Conservation (phyloP, 1,140 invertebrate genomes). For the Rhyacophila brunnea region DNA sequence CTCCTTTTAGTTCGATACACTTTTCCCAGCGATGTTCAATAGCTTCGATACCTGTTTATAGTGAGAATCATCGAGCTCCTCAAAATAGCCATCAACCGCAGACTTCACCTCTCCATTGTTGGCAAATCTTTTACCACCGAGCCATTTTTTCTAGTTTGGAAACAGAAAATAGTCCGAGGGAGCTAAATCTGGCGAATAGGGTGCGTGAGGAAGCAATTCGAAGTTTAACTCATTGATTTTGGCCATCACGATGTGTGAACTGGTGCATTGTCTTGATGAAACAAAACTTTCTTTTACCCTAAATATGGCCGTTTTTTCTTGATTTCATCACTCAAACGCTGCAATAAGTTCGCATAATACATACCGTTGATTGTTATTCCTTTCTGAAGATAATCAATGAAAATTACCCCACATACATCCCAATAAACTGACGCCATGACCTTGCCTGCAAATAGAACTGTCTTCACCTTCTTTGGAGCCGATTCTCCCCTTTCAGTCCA, state of each 20-base stretch:
- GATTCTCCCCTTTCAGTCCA: conserved; percentile 23
- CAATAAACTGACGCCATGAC: conserved; percentile 41
- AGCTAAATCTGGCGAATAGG: conserved; percentile 45
- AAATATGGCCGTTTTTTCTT: conserved; percentile 34
- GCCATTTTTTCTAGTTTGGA: conserved; percentile 41
- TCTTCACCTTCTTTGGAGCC: conserved; percentile 40
- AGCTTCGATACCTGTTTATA: conserved; percentile 31
- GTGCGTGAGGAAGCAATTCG: conserved; percentile 37
- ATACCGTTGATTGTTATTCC: conserved; percentile 32
- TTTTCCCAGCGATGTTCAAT: background rate
- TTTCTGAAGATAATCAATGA: conserved; percentile 34
- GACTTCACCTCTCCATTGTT: conserved; percentile 35
- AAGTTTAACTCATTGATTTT: background rate
- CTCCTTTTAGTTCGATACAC: too few relatives aligned
- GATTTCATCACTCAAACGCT: conserved; percentile 10
- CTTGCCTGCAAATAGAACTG: conserved; percentile 37
- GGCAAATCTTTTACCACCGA: conserved; percentile 38
- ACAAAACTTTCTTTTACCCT: conserved; percentile 39
- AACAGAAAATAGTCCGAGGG: conserved; percentile 43
- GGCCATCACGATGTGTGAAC: background rate
- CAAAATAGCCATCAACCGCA: conserved; percentile 34
- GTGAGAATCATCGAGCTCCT: conserved; percentile 31
- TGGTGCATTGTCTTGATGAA: conserved; percentile 39
- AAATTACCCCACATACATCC: conserved; percentile 40
- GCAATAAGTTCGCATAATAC: conserved; percentile 27